Base-by-base conservation (phyloP, 1,140 invertebrate genomes). In the Dendroctonus valens region DNA sequence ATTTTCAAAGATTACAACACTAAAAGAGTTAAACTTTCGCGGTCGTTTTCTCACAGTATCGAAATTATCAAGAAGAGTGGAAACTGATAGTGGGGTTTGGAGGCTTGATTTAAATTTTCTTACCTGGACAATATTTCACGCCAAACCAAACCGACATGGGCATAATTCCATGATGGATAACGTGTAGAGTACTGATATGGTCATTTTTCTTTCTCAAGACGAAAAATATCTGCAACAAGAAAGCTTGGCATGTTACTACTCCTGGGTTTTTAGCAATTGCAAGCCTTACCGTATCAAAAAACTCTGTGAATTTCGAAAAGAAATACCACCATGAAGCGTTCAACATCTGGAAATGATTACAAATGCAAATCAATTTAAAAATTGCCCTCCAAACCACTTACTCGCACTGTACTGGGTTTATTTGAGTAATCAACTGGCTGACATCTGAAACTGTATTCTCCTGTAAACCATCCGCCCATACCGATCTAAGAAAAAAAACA, bases 301-400 rank as follows among this genome's bases (percentile, higher is more conserved):
- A 96, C 80, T 98, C 95, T 63, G 94, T 91, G 80, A 87, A 94
- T 81, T 98, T 98, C 0, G 95, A 97, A 74, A 97, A 89, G 79
- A 94, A 97, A 80, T 97, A 98, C 94, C 94, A 97, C 94, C 94
- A 98, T 74, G 94, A 89, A 39, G 91, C 93, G 74, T 87, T 82
- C 8, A 91, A 94, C 74, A 72, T 72, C 74, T 73, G 63, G 68
- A 70, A 81, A 68, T 0, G 41, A 70, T n/a, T 41, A 50, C 1
- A 60, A 38, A 39, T 60, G 59, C 15, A 52, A 52, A 5, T 5
- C 2, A 46, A 11, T 26, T 26, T 26, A 26, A 26, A 26, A 26
- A 3, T 26, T 26, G 26, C 9, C 14, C 40, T 26, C 41, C 55
- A 12, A 64, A 7, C 11, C 46, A 87, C 88, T 86, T 86, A 97